phyloP scores from a whole-genome alignment of 2,888 invertebrate species.

The Dryocosmus kuriphilus region DNA sequence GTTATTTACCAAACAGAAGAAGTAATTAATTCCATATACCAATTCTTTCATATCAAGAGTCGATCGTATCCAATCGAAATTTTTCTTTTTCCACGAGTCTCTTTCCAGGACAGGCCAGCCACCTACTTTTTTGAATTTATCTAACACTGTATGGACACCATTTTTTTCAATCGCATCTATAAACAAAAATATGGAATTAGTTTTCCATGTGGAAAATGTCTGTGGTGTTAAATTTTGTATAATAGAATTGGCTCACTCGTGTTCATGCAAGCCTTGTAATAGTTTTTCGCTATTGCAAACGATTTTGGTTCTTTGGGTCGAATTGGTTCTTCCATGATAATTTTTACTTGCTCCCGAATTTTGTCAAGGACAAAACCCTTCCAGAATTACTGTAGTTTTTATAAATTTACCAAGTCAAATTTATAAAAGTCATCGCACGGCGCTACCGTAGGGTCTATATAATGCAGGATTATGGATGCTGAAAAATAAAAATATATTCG shows the following conservation, averaged over 20 bases:
- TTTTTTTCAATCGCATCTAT: slow-evolving; percentile 89
- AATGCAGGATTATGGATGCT: too few species aligned
- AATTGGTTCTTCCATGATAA: slow-evolving; percentile 83
- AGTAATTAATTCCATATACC: too few species aligned
- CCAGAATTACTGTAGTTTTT: slow-evolving; percentile 86
- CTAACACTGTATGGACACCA: slow-evolving; percentile 86
- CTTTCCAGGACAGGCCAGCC: slow-evolving; percentile 96
- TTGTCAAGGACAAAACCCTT: slow-evolving; percentile 88
- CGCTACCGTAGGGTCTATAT: too few species aligned
- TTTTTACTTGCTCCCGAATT: slow-evolving; percentile 85
- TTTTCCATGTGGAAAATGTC: too few species aligned
- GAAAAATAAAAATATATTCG: too few species aligned
- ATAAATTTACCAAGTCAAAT: slow-evolving; percentile 88
- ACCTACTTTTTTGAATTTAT: slow-evolving; percentile 87
- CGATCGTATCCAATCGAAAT: slow-evolving; percentile 92
- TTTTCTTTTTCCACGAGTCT: slow-evolving; percentile 83
- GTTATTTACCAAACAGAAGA: too few species aligned
- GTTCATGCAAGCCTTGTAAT: slow-evolving; percentile 94
- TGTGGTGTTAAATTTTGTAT: background rate
- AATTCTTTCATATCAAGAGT: too few species aligned
- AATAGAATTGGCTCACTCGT: slow-evolving; percentile 82
- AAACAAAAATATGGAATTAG: too few species aligned
- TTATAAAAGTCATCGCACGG: too few species aligned
- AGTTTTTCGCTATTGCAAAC: slow-evolving; percentile 87
- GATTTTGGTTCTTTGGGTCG: slow-evolving; percentile 81